phyloP scores from a whole-genome alignment of 2,797 vertebrate species.

The Betta splendens region DNA sequence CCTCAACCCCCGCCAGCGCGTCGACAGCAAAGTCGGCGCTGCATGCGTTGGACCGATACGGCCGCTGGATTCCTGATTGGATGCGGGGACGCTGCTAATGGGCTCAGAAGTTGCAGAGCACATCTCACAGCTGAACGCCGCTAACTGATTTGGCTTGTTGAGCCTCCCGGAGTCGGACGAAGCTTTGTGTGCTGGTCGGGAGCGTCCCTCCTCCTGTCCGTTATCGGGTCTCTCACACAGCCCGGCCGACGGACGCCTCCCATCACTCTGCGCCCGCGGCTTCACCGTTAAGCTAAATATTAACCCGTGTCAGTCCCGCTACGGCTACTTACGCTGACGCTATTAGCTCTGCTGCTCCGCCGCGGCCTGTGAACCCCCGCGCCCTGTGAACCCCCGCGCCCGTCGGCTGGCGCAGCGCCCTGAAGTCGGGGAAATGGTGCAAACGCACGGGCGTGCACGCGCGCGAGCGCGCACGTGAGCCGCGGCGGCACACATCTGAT shows the following conservation, averaged over 20 bases:
- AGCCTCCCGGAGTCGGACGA: constrained; percentile 61
- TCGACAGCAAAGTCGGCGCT: constrained; percentile 44
- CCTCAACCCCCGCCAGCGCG: constrained; percentile 31
- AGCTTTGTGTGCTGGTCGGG: constrained; percentile 48
- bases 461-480: constrained; percentile 56
- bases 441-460: constrained; percentile 64
- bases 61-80: constrained; percentile 70
- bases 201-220: constrained; percentile 39
- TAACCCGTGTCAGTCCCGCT: constrained; percentile 44
- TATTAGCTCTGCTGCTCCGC: constrained; percentile 50
- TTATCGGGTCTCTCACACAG: constrained; percentile 63
- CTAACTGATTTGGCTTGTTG: constrained; percentile 67
- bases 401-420: constrained; percentile 13
- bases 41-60: constrained; percentile 49
- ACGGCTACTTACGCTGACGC: constrained; percentile 41
- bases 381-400: constrained; percentile 33
- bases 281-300: constrained; percentile 58
- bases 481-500: constrained; percentile 89
- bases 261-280: constrained; percentile 54
- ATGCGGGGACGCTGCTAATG: constrained; percentile 67
- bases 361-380: constrained; percentile 28
- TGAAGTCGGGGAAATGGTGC: constrained; percentile 47
- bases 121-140: constrained; percentile 60
- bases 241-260: constrained; percentile 64
- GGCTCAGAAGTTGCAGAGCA: constrained; percentile 66